These are phyloP conservation scores for Paraplagusia blochii DNA, from an alignment of 2,113 vertebrate genomes.

Conservation along the genomic window DNA sequence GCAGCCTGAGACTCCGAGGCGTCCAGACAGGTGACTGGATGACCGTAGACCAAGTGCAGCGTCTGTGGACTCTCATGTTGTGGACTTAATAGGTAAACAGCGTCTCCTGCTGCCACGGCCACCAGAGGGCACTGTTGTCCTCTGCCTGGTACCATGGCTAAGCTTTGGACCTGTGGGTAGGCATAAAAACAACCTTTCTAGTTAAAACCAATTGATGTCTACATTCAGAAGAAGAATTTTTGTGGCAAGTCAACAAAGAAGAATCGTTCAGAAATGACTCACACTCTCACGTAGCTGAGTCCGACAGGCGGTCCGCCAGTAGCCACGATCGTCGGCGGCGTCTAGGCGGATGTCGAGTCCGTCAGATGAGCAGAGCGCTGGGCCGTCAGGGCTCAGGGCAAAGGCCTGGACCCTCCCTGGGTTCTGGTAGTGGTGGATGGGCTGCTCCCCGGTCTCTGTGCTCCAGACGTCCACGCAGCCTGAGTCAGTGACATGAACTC, in stretches of 20 bases:
- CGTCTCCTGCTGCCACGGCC: constrained; percentile 81
- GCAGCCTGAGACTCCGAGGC: constrained; percentile 78
- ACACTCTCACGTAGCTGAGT: constrained; percentile 85
- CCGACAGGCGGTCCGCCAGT: constrained; percentile 80
- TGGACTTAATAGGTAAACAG: constrained; percentile 82
- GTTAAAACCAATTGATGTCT: too few species aligned
- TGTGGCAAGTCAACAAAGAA: too few species aligned
- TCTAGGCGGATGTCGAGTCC: constrained; percentile 82
- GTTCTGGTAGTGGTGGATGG: constrained; percentile 84
- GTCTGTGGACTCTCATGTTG: constrained; percentile 66
- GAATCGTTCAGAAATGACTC: too few species aligned
- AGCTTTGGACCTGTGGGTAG: constrained; percentile 79
- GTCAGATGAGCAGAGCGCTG: constrained; percentile 77
- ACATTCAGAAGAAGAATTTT: too few species aligned
- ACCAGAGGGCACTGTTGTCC: constrained; percentile 68
- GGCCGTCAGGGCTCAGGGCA: constrained; percentile 74
- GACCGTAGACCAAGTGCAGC: constrained; percentile 87
- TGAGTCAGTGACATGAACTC: constrained; percentile 29
- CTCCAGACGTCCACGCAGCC: constrained; percentile 91
- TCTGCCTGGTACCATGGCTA: constrained; percentile 82
- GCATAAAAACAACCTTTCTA: too few species aligned
- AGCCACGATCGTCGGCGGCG: constrained; percentile 76
- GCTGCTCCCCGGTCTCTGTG: constrained; percentile 79
- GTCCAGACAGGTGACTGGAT: constrained; percentile 89
- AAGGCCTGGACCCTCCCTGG: constrained; percentile 80